These are phyloP conservation scores for Chorisops tibialis DNA, from an alignment of 2,888 invertebrate genomes.

Conservation along the genomic window DNA sequence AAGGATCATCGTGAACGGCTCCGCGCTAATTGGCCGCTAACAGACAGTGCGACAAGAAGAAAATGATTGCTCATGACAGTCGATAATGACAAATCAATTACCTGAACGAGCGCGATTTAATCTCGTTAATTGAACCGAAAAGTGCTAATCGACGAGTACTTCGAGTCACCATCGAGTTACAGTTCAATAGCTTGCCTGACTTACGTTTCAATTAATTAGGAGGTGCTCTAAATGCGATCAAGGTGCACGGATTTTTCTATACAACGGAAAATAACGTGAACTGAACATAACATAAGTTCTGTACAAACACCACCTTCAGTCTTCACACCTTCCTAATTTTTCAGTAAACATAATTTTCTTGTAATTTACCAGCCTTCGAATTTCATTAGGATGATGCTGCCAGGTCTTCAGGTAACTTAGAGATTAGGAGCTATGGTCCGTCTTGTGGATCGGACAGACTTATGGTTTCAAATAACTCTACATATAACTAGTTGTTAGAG, in stretches of 20 bases:
- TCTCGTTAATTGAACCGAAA: constrained; percentile 19
- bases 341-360: constrained; percentile 17
- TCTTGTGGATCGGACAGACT: too few species aligned
- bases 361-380: constrained; percentile 13
- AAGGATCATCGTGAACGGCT: neutral
- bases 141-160: constrained; percentile 14
- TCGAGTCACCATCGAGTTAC: neutral
- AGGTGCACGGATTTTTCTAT: too few species aligned
- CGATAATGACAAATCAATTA: constrained; percentile 32
- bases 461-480: too few species aligned
- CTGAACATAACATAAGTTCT: too few species aligned
- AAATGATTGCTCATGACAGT: constrained; percentile 29
- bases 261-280: too few species aligned
- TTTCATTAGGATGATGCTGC: constrained; percentile 1
- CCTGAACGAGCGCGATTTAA: constrained; percentile 5
- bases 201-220: constrained; percentile 17
- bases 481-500: too few species aligned
- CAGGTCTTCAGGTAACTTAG: too few species aligned
- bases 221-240: neutral
- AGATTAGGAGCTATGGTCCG: too few species aligned
- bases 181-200: neutral
- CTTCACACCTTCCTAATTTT: constrained; percentile 21
- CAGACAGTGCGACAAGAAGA: neutral
- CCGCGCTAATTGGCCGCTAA: constrained; percentile 18
- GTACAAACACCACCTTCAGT: neutral